Evolutionary conservation across 2,888 invertebrate genomes (phyloP).

Genomic region (Philereme transversata): DNA sequence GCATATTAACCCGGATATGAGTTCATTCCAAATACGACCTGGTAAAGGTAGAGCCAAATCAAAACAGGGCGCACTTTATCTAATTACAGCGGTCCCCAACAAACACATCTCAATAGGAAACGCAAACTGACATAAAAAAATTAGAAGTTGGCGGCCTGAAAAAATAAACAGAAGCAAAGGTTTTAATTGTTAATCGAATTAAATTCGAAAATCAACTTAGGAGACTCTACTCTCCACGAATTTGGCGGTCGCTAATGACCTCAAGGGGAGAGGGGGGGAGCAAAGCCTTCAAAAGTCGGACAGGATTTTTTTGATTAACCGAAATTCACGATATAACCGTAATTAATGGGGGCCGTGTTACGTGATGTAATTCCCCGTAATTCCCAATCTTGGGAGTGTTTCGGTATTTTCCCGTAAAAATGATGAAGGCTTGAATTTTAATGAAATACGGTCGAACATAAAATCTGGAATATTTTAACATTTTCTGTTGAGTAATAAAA

Average conservation of each 20-base stretch:
- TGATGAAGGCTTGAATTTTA: conserved; percentile 40
- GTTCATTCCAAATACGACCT: conserved; percentile 3
- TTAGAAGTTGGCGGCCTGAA: conserved; percentile 61
- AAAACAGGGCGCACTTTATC: conserved; percentile 32
- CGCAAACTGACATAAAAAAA: conserved; percentile 60
- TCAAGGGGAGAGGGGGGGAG: conserved; percentile 36
- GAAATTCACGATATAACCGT: conserved; percentile 66
- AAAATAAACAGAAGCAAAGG: conserved; percentile 68
- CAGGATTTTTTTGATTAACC: conserved; percentile 71
- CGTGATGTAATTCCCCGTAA: conserved; percentile 45
- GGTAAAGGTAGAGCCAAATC: conserved; percentile 18
- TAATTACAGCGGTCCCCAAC: conserved; percentile 34
- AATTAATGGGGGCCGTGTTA: conserved; percentile 67
- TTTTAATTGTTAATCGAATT: conserved; percentile 81
- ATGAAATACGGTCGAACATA: conserved; percentile 27
- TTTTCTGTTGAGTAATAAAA: neutral
- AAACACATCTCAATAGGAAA: conserved; percentile 52
- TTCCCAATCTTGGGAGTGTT: conserved; percentile 48
- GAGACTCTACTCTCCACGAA: conserved; percentile 51
- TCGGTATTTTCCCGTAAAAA: conserved; percentile 47
- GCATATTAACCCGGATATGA: neutral
- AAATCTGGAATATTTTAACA: conserved; percentile 10
- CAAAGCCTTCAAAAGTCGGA: conserved; percentile 55
- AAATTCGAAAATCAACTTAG: conserved; percentile 74
- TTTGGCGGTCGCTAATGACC: conserved; percentile 66